Percentiles rank a stretch among this genome's conserved stretches.
Conservation (phyloP, 1,140 invertebrate genomes). For the Rhizoglyphus robini region DNA sequence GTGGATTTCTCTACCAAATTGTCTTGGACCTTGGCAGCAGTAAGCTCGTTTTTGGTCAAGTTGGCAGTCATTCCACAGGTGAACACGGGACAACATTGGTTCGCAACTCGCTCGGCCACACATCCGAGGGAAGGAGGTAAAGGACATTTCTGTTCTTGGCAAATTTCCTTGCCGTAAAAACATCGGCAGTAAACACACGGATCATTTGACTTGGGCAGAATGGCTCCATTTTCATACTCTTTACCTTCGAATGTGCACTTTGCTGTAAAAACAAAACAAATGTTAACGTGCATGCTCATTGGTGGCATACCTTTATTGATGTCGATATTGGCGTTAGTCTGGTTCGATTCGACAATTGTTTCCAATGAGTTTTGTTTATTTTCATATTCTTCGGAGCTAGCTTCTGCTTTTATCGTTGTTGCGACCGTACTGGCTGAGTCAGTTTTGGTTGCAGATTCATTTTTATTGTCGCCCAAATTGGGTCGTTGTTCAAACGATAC, state of each 20-base stretch:
- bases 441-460: not conserved
- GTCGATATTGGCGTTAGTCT: too few relatives aligned
- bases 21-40: not conserved
- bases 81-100: slow-evolving; percentile 39
- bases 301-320: too few relatives aligned
- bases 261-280: slow-evolving; percentile 29
- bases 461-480: not conserved
- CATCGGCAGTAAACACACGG: slow-evolving; percentile 42
- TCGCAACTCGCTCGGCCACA: slow-evolving; percentile 28
- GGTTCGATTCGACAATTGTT: too few relatives aligned
- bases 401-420: not conserved
- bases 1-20: not conserved
- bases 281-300: not conserved
- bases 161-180: slow-evolving; percentile 41
- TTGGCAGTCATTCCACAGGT: slow-evolving; percentile 30
- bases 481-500: not conserved
- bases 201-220: slow-evolving; percentile 33
- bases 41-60: not conserved
- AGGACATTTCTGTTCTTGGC: slow-evolving; percentile 40
- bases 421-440: not conserved
- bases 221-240: slow-evolving; percentile 37
- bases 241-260: slow-evolving; percentile 36
- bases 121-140: slow-evolving; percentile 37
- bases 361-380: too few relatives aligned
- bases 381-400: too few relatives aligned